Base-by-base conservation (phyloP, 92 coral and sea anemone genomes). In the Hydrozoanthus gracilis region DNA sequence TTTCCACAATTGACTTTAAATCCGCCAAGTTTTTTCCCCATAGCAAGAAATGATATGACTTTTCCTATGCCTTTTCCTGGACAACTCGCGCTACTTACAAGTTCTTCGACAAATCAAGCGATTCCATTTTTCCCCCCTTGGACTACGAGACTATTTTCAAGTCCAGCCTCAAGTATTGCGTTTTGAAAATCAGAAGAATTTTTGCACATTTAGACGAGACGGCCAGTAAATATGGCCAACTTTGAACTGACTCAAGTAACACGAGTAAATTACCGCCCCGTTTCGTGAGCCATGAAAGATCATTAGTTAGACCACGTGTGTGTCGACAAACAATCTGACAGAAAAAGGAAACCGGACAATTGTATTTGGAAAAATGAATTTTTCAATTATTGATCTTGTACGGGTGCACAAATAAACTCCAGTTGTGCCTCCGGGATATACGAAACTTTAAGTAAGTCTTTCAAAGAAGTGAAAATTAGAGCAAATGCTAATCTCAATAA, bases 151-250 rank as follows among this genome's bases (percentile, higher is more conserved):
- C 64, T 76, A 14, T 76, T 86, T 49, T 60, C 86, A 11, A 12
- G 76, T 48, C 16, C 82, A 5, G 4, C 64, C 17, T 77, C 65
- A 11, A 88, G 61, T 15, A 73, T 87, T 58, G 91, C 93, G 91
- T 82, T 87, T 78, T 62, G 88, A 83, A 87, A 82, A 87, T 70
- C 51, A 70, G 82, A 60, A 11, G 66, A 87, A 87, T 65, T 44
- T 76, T 58, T 11, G 27, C 88, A 75, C 55, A 58, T 71, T 65
- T 64, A 13, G 6, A 45, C 44, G 71, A 20, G 10, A 64, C 15
- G 39, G 35, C 48, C 71, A 62, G 48, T 75, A 17, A 46, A 13
- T 9, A 17, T 7, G 64, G 56, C 58, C 46, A 66, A 46, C 55
- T 15, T 66, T 8, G 46, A 79, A 13, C 47, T 66, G 45, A 20